phyloP scores from a whole-genome alignment of 2,888 invertebrate species.

The Chelonus formosanus region DNA sequence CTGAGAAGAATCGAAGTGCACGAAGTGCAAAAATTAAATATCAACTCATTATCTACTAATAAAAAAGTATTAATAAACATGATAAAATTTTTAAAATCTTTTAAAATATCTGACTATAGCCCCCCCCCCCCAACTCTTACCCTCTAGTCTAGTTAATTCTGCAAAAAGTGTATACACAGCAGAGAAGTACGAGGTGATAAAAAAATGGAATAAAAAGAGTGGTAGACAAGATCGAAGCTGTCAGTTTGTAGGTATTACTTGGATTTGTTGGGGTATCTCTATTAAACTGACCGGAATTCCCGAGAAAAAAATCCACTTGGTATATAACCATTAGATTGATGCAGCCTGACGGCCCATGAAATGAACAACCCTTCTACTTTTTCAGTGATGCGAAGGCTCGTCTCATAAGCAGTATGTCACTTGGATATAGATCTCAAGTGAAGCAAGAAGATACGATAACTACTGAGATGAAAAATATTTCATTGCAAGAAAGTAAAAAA shows the following conservation, averaged over 20 bases:
- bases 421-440: conserved; percentile 7
- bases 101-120: too few relatives aligned
- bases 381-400: conserved; percentile 31
- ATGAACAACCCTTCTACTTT: conserved; percentile 56
- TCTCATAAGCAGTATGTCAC: conserved; percentile 36
- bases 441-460: not conserved
- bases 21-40: too few relatives aligned
- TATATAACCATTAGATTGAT: conserved; percentile 57
- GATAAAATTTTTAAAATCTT: too few relatives aligned
- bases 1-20: too few relatives aligned
- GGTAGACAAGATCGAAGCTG: conserved; percentile 7
- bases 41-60: too few relatives aligned
- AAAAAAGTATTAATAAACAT: too few relatives aligned
- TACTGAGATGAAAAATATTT: not conserved
- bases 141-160: too few relatives aligned
- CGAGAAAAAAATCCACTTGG: conserved; percentile 56
- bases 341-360: conserved; percentile 63
- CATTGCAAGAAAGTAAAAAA: not conserved
- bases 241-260: conserved; percentile 15
- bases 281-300: conserved; percentile 59
- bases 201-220: not conserved
- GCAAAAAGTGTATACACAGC: too few relatives aligned
- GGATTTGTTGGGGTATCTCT: conserved; percentile 49
- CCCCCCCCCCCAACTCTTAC: too few relatives aligned
- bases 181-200: too few relatives aligned